Conservation (phyloP, 1,140 invertebrate genomes). For the Zeugodacus cucurbitae region DNA sequence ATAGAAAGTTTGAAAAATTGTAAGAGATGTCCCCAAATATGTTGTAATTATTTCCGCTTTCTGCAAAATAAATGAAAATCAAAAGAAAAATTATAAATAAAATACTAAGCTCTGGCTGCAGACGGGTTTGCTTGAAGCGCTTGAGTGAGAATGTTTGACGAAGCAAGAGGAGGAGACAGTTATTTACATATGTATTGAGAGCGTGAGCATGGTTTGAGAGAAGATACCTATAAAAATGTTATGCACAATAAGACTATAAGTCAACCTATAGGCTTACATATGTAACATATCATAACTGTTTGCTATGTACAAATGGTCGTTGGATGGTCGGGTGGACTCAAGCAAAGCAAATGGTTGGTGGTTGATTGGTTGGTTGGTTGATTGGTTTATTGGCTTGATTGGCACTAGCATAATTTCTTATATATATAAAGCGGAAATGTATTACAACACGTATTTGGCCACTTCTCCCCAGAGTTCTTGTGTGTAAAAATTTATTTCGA, state of each 20-base stretch:
- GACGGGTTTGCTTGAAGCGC: slow-evolving; percentile 10
- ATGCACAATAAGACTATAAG: background rate
- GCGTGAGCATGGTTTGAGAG: background rate
- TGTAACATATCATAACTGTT: background rate
- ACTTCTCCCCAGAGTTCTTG: slow-evolving; percentile 66
- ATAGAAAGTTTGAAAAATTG: slow-evolving; percentile 58
- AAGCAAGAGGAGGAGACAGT: background rate
- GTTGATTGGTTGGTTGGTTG: background rate
- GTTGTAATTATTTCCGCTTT: slow-evolving; percentile 67
- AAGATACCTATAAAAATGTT: background rate
- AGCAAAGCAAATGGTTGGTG: background rate
- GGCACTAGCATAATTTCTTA: background rate
- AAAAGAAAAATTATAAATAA: background rate
- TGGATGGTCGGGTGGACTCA: background rate
- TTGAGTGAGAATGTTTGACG: background rate
- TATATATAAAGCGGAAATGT: slow-evolving; percentile 61
- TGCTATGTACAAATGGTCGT: background rate
- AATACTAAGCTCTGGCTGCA: background rate
- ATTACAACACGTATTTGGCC: slow-evolving; percentile 65
- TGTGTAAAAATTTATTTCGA: slow-evolving; percentile 63
- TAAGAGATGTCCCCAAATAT: slow-evolving; percentile 65
- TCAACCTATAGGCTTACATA: background rate
- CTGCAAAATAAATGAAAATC: background rate
- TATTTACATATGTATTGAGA: slow-evolving; percentile 23
- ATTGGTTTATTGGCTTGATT: background rate